phyloP scores from a whole-genome alignment of 1,140 invertebrate species.

The Leguminivora glycinivorella region DNA sequence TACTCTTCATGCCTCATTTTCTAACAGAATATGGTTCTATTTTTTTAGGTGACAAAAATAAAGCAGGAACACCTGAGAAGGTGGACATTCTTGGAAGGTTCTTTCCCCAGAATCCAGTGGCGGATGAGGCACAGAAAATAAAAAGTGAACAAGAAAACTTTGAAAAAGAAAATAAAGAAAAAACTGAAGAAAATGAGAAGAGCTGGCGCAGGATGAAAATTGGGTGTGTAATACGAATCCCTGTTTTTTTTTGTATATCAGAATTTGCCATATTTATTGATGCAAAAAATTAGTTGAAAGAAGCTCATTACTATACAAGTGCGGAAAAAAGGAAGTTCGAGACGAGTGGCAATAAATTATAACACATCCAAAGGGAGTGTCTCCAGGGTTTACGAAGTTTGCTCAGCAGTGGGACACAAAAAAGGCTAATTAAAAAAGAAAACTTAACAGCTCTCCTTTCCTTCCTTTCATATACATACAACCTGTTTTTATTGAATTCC shows the following conservation, averaged over 20 bases:
- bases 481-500: no score
- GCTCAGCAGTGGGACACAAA: no score
- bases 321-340: no score
- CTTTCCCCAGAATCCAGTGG: conserved; percentile 64
- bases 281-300: neutral
- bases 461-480: no score
- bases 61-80: conserved; percentile 53
- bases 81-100: conserved; percentile 71
- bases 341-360: no score
- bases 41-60: conserved; percentile 54
- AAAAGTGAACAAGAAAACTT: conserved; percentile 75
- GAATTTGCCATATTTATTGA: neutral
- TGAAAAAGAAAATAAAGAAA: conserved; percentile 75
- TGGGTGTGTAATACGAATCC: conserved; percentile 59
- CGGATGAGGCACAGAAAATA: conserved; percentile 63
- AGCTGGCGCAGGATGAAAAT: conserved; percentile 82
- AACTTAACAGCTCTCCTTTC: no score
- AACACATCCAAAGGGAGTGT: no score
- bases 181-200: conserved; percentile 79
- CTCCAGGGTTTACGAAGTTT: no score
- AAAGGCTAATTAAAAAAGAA: no score
- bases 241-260: neutral
- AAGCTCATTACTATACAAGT: no score
- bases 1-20: no score
- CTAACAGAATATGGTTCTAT: no score